These are phyloP conservation scores for Lethrus apterus DNA, from an alignment of 1,140 invertebrate genomes.

Conservation along the genomic window DNA sequence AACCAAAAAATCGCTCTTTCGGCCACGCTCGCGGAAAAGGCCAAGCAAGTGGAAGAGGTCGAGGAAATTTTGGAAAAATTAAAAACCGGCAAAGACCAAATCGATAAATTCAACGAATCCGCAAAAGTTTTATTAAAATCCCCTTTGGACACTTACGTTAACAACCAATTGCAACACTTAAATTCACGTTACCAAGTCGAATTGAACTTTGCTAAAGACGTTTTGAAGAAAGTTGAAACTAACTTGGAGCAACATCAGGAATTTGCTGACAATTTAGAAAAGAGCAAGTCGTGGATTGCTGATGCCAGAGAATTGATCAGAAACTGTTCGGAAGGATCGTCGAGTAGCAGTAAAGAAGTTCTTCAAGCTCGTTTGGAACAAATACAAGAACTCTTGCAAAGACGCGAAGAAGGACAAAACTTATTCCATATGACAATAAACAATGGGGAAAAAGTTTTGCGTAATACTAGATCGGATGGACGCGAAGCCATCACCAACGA, in stretches of 20 bases:
- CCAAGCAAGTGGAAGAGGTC: conserved; percentile 74
- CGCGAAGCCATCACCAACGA: conserved; percentile 80
- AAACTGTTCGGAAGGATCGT: conserved; percentile 67
- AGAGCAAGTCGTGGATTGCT: conserved; percentile 83
- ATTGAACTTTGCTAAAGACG: conserved; percentile 85
- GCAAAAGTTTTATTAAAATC: conserved; percentile 70
- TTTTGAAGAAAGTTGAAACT: conserved; percentile 85
- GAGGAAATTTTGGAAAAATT: conserved; percentile 69
- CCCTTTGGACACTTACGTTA: conserved; percentile 83
- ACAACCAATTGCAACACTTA: conserved; percentile 83
- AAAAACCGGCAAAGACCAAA: conserved; percentile 72
- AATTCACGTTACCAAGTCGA: conserved; percentile 87
- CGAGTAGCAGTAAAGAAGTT: conserved; percentile 74
- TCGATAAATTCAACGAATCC: conserved; percentile 75
- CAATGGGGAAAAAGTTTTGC: conserved; percentile 84
- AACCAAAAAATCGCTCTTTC: conserved; percentile 80
- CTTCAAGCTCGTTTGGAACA: conserved; percentile 74
- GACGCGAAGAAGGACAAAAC: conserved; percentile 86
- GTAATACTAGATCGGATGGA: conserved; percentile 83
- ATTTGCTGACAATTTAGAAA: conserved; percentile 71
- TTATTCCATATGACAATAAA: conserved; percentile 84
- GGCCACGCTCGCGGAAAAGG: conserved; percentile 75
- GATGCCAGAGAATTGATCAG: conserved; percentile 77
- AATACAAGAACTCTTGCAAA: conserved; percentile 72
- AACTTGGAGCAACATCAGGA: conserved; percentile 82